These are phyloP conservation scores for Heliothis virescens DNA, from an alignment of 1,140 invertebrate species.

Conservation along the genomic window DNA sequence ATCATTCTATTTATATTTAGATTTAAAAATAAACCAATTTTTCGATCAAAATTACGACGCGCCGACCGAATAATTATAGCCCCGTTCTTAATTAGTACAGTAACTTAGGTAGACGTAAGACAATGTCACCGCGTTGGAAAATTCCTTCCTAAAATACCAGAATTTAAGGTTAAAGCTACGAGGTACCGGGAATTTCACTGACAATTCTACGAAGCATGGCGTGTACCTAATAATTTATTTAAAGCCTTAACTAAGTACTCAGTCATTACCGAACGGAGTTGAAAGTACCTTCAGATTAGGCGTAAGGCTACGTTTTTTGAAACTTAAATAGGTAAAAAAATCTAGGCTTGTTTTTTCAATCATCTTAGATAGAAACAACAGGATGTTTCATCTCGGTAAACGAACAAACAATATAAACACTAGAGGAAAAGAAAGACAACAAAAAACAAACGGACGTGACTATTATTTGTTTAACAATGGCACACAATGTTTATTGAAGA, in stretches of 20 bases:
- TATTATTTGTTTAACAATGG: conserved; percentile 17
- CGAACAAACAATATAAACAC: not conserved
- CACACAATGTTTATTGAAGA: not conserved
- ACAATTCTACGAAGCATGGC: not conserved
- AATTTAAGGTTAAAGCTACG: not conserved
- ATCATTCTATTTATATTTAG: not conserved
- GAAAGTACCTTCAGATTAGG: not conserved
- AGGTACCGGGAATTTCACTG: conserved; percentile 6
- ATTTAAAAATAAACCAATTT: too few relatives aligned
- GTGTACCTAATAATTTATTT: conserved; percentile 20
- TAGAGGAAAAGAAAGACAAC: not conserved
- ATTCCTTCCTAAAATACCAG: not conserved
- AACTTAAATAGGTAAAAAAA: not conserved
- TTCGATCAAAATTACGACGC: not conserved
- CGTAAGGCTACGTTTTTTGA: not conserved
- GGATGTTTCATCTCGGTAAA: conserved; percentile 5
- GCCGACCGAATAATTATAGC: not conserved
- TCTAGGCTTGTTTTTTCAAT: too few relatives aligned
- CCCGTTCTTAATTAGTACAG: not conserved
- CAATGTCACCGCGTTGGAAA: not conserved
- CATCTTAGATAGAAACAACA: not conserved
- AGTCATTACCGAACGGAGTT: conserved; percentile 1
- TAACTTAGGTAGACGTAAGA: not conserved
- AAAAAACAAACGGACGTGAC: conserved; percentile 4
- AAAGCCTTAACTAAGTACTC: not conserved